Conservation (phyloP, 2,888 invertebrate species). For the Clanis bilineata region DNA sequence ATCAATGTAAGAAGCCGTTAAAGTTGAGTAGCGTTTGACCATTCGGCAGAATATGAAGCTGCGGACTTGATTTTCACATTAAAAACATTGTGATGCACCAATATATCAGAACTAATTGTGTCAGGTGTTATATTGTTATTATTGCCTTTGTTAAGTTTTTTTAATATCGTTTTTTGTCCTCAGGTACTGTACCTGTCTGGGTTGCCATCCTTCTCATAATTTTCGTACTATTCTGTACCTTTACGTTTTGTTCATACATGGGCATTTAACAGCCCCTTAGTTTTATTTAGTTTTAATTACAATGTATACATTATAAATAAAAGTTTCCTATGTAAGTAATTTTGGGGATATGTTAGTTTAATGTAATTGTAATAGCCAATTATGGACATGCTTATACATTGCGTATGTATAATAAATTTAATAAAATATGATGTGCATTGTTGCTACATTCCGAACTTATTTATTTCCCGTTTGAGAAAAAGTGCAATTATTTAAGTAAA, state of each 20-base stretch:
- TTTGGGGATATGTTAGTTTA: conserved; percentile 36
- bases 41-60: too few relatives aligned
- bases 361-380: conserved; percentile 47
- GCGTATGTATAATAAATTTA: conserved; percentile 68
- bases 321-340: conserved; percentile 34
- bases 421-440: conserved; percentile 70
- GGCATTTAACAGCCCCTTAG: conserved; percentile 82
- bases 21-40: too few relatives aligned
- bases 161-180: conserved; percentile 32
- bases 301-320: conserved; percentile 21
- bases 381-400: conserved; percentile 59
- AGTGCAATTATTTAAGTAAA: background rate
- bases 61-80: too few relatives aligned
- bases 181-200: conserved; percentile 92
- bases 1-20: too few relatives aligned
- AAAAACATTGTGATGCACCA: too few relatives aligned
- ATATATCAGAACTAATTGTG: too few relatives aligned
- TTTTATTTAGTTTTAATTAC: conserved; percentile 32
- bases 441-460: conserved; percentile 37
- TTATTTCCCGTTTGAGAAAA: conserved; percentile 15
- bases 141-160: background rate
- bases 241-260: conserved; percentile 91
- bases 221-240: conserved; percentile 89
- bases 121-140: too few relatives aligned
- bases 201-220: conserved; percentile 89